Conservation (phyloP, 2,113 vertebrate species). For the Mus spicilegus region DNA sequence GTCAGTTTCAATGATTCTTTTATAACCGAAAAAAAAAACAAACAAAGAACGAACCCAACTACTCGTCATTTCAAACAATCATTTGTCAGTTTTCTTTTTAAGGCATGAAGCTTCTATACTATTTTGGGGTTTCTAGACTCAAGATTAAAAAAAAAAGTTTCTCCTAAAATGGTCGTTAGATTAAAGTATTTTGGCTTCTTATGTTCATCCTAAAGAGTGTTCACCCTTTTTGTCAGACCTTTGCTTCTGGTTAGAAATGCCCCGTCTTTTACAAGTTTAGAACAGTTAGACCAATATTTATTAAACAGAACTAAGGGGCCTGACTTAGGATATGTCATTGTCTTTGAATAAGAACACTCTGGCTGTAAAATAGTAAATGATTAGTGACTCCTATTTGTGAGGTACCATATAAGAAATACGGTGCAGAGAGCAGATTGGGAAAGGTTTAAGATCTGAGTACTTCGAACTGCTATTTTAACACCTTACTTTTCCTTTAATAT, state of each 20-base stretch:
- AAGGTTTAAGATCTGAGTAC: conserved; percentile 51
- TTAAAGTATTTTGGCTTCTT: conserved; percentile 50
- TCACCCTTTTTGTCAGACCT: not conserved
- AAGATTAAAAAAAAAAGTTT: conserved; percentile 22
- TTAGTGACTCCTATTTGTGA: not conserved
- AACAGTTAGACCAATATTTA: conserved; percentile 38
- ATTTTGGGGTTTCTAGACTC: conserved; percentile 6
- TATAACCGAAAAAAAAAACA: not conserved
- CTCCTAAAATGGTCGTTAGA: conserved; percentile 9
- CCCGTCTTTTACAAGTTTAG: conserved; percentile 24
- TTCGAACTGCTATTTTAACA: conserved; percentile 21
- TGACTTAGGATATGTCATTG: not conserved
- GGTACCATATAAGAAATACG: conserved; percentile 42
- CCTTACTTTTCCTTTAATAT: conserved; percentile 52
- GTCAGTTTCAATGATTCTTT: conserved; percentile 27
- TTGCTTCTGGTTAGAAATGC: conserved; percentile 35
- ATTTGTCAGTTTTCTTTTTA: conserved; percentile 46
- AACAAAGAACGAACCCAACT: not conserved
- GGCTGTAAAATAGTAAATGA: not conserved
- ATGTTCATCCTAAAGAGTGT: conserved; percentile 22
- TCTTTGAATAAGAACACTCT: conserved; percentile 43
- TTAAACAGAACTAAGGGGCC: not conserved
- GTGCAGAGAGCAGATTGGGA: conserved; percentile 32
- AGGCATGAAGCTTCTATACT: conserved; percentile 24
- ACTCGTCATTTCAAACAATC: not conserved